These are phyloP conservation scores for Pipra filicauda DNA, from an alignment of 2,113 vertebrate genomes.

Conservation along the genomic window DNA sequence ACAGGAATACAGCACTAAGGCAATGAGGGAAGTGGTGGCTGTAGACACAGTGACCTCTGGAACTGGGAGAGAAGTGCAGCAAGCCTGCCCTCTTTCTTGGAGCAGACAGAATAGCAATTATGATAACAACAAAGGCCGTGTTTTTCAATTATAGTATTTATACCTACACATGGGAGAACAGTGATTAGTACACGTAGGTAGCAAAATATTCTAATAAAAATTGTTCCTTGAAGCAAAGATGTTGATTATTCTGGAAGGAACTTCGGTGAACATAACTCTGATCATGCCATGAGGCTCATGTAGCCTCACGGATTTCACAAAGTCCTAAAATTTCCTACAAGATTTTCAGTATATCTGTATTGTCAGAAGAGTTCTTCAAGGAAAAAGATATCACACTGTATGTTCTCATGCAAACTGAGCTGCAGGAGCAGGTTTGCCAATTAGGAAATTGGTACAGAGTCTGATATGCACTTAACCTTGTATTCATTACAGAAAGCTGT, in stretches of 20 bases:
- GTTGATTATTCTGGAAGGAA: not conserved
- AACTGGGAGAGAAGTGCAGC: not conserved
- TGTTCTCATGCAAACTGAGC: not conserved
- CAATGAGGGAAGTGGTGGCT: not conserved
- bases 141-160: not conserved
- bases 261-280: not conserved
- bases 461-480: not conserved
- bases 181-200: not conserved
- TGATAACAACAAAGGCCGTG: not conserved
- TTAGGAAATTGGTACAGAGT: not conserved
- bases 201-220: not conserved
- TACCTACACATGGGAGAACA: not conserved
- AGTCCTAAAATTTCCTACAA: not conserved
- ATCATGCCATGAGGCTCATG: not conserved
- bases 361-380: not conserved
- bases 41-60: not conserved
- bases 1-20: not conserved
- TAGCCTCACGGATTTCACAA: not conserved
- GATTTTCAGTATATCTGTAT: not conserved
- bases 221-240: not conserved
- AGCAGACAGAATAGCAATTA: not conserved
- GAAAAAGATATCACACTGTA: not conserved
- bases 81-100: not conserved
- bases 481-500: not conserved
- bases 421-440: not conserved